A percentile compares a stretch with the other conserved stretches of the same genome.
Evolutionary conservation across 2,113 vertebrate genomes (phyloP).

Genomic region (Mixornis gularis): DNA sequence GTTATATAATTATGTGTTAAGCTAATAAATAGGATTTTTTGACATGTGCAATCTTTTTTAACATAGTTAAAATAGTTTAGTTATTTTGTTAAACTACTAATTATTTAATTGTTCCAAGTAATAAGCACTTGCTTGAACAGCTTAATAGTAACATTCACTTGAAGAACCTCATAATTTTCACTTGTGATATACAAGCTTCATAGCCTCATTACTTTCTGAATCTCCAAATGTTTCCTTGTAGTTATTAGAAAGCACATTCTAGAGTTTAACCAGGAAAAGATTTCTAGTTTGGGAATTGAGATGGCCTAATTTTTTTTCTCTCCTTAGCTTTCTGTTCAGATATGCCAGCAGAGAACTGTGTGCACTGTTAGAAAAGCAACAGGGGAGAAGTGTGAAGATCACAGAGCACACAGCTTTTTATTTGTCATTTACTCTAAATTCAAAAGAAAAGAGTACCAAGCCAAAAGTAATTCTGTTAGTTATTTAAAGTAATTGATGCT

Average conservation of each 20-base stretch:
- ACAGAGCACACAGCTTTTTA: not conserved
- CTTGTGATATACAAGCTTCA: not conserved
- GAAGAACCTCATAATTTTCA: not conserved
- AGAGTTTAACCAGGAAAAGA: not conserved
- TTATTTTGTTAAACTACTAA: not conserved
- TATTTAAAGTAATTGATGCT: constrained; percentile 18
- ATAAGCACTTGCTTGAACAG: not conserved
- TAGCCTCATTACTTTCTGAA: not conserved
- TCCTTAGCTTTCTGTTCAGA: not conserved
- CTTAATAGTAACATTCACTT: not conserved
- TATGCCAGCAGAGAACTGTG: not conserved
- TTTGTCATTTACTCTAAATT: not conserved
- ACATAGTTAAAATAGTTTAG: not conserved
- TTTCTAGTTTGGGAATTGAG: not conserved
- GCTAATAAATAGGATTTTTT: not conserved
- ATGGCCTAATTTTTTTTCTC: not conserved
- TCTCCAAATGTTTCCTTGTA: not conserved
- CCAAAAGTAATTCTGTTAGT: not conserved
- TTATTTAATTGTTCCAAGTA: not conserved
- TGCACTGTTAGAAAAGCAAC: not conserved
- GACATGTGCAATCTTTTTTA: not conserved
- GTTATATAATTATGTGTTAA: not conserved
- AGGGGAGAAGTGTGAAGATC: not conserved
- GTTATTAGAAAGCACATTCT: not conserved
- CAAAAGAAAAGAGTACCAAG: not conserved